Base-by-base conservation (phyloP, 2,888 invertebrate species). In the Trichopria drosophilae region DNA sequence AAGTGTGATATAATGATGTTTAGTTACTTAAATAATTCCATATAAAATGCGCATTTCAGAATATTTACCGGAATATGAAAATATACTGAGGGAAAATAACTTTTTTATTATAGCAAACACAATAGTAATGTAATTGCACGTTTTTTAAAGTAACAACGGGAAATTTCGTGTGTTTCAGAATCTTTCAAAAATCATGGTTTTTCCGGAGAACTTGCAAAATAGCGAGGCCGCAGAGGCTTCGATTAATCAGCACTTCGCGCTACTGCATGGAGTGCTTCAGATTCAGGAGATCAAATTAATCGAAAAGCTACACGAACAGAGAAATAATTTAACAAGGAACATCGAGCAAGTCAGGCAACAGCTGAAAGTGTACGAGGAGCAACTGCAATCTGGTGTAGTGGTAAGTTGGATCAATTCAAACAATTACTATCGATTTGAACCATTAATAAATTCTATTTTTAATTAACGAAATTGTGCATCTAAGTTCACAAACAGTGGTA, bases 191-290 rank as follows among this genome's bases (percentile, higher is more conserved):
- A 40, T 51, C 13, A 31, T 55, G 37, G 15, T 35, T 6, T 47
- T 26, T 10, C 50, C 61, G 1, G 24, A 46, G 6, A 23, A 51
- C 4, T n/a, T 50, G 2, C 24, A 55, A 9, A 54, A 58, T 7
- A 53, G 34, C 16, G 60, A 61, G n/a, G 26, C 63, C 26, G 58
- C 76, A 9, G 72, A 79, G 37, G 64, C 65, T 6, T 60, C 66
- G 10, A 73, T 83, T 4, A 78, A 78, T 34, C 78, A 79, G 54
- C 80, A 81, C 61, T 83, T 82, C 58, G 75, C 78, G 0, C 75
- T 79, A 53, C 66, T 83, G 0, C 78, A 78, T 52, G 79, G 78
- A 1, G 63, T 76, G 5, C 66, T 84, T 31, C 83, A 84, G 66
- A 77, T 77, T 41, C 69, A 79, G 32, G 84, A 84, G 59, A 64